Evolutionary conservation across 2,797 vertebrate species (phyloP).

Genomic region (Choloepus didactylus): DNA sequence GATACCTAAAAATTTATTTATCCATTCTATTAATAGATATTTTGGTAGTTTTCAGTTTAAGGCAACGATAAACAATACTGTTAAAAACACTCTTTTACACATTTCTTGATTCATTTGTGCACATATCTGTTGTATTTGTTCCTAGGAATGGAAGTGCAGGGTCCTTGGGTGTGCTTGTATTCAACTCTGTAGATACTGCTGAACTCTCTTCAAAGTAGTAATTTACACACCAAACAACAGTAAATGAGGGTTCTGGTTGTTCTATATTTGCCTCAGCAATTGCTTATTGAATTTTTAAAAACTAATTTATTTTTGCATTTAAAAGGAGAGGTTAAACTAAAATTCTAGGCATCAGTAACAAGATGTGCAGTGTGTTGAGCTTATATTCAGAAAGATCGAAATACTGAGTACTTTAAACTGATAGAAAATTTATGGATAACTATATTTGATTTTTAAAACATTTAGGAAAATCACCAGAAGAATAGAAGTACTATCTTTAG

Average conservation of each 20-base stretch:
- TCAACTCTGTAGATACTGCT: neutral
- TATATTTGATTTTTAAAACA: neutral
- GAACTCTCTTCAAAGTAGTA: neutral
- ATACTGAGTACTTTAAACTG: neutral
- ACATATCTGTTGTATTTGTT: neutral
- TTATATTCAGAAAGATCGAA: conserved; percentile 11
- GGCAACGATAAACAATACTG: neutral
- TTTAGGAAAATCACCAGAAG: conserved; percentile 7
- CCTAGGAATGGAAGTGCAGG: neutral
- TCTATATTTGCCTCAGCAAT: neutral
- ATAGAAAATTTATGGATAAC: neutral
- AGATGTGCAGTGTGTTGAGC: neutral
- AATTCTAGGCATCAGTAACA: neutral
- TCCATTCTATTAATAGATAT: neutral
- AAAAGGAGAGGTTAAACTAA: conserved; percentile 17
- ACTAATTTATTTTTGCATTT: neutral
- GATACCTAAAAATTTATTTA: neutral
- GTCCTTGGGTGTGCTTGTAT: neutral
- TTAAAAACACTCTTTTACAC: neutral
- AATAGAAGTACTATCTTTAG: neutral
- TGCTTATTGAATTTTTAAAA: neutral
- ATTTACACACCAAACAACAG: neutral
- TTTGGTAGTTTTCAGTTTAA: neutral
- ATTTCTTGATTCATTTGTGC: neutral
- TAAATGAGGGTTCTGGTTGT: neutral